Conservation (phyloP, 2,888 invertebrate genomes). For the Emesis russula region DNA sequence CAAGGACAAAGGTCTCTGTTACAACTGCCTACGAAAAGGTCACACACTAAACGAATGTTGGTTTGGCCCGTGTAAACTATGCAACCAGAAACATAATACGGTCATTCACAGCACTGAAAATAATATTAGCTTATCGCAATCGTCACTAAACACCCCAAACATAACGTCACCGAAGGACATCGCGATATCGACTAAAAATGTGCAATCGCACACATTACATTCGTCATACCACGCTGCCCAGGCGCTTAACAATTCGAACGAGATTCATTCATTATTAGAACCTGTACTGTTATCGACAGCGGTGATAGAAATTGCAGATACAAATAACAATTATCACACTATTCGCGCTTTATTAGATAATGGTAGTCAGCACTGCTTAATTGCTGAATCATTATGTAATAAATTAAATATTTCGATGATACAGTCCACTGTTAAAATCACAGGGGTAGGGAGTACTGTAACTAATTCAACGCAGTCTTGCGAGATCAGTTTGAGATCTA, state of each 20-base stretch:
- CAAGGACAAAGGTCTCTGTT: conserved; percentile 38
- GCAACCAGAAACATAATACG: conserved; percentile 62
- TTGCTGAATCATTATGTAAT: conserved; percentile 72
- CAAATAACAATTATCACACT: conserved; percentile 49
- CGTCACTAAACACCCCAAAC: not conserved
- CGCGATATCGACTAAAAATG: too few relatives aligned
- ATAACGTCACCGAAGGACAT: too few relatives aligned
- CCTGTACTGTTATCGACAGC: conserved; percentile 80
- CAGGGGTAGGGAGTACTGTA: conserved; percentile 71
- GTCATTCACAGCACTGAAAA: conserved; percentile 5
- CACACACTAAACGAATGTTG: conserved; percentile 30
- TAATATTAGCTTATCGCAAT: conserved; percentile 32
- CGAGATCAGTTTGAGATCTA: conserved; percentile 65
- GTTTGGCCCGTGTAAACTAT: conserved; percentile 63
- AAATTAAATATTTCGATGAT: conserved; percentile 62
- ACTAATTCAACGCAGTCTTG: conserved; percentile 70
- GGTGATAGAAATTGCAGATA: conserved; percentile 65
- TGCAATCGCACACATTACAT: too few relatives aligned
- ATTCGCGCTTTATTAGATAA: conserved; percentile 74
- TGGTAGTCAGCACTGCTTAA: conserved; percentile 82
- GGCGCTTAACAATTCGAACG: too few relatives aligned
- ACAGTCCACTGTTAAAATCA: conserved; percentile 83
- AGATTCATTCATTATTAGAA: conserved; percentile 10
- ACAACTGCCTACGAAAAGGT: conserved; percentile 45
- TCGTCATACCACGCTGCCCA: too few relatives aligned